These are phyloP conservation scores for Nasalis larvatus DNA, from an alignment of 2,113 vertebrate genomes.

Conservation along the genomic window DNA sequence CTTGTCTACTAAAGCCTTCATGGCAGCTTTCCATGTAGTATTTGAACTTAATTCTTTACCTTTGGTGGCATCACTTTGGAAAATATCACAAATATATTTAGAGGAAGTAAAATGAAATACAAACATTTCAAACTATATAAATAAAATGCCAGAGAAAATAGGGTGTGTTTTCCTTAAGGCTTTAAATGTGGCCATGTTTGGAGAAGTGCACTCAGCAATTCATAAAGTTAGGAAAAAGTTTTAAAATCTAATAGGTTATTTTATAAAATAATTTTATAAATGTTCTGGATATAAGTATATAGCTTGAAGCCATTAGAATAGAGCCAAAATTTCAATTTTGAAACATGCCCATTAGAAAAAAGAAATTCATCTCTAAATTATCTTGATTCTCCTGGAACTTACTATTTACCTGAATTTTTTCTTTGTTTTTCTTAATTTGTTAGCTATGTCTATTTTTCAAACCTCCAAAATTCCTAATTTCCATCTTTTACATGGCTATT, in stretches of 20 bases:
- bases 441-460: neutral
- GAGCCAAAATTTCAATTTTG: slow-evolving; percentile 17
- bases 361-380: neutral
- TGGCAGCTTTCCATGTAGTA: neutral
- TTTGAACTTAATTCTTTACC: slow-evolving; percentile 31
- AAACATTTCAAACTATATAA: slow-evolving; percentile 22
- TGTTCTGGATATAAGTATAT: neutral
- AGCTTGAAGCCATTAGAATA: neutral
- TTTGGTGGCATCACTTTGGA: neutral
- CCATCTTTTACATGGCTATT: neutral
- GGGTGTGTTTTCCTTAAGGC: neutral
- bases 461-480: neutral
- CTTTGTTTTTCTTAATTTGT: slow-evolving; percentile 5
- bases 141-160: neutral
- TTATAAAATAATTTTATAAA: neutral
- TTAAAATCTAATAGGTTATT: slow-evolving; percentile 1
- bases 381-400: neutral
- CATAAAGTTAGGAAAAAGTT: neutral
- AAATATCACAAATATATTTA: neutral
- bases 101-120: slow-evolving; percentile 5
- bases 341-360: neutral
- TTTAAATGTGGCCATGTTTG: neutral
- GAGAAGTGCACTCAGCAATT: slow-evolving; percentile 23
- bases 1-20: slow-evolving; percentile 3
- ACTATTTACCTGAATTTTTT: neutral